A percentile compares a stretch with the other conserved stretches of the same genome.
These are phyloP conservation scores for Hylyphantes graminicola DNA, from an alignment of 1,140 invertebrate species.

Conservation along the genomic window DNA sequence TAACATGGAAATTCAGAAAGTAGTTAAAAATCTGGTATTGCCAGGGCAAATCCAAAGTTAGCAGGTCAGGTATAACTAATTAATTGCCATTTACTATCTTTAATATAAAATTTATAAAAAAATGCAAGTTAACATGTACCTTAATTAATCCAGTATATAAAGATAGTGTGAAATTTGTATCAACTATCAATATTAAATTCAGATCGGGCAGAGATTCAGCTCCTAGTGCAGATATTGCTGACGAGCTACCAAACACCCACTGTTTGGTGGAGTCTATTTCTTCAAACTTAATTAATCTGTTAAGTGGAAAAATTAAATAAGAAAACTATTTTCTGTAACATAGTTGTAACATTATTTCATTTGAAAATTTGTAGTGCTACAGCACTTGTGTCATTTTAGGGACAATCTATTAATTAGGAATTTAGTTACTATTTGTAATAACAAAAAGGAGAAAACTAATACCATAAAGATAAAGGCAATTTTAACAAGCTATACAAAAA, in stretches of 20 bases:
- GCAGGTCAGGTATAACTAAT: background rate
- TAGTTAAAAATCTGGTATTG: too few relatives aligned
- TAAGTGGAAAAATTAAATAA: conserved; percentile 25
- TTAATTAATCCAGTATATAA: conserved; percentile 81
- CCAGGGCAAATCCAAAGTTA: too few relatives aligned
- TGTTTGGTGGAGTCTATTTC: conserved; percentile 74
- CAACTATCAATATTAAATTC: conserved; percentile 84
- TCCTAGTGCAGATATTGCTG: conserved; percentile 82
- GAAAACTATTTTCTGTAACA: background rate
- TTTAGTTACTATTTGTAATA: too few relatives aligned
- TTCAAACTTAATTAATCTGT: conserved; percentile 77
- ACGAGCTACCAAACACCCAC: conserved; percentile 80
- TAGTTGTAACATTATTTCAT: too few relatives aligned
- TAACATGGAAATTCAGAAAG: too few relatives aligned
- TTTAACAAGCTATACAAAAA: too few relatives aligned
- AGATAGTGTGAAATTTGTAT: conserved; percentile 81
- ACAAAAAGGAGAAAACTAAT: too few relatives aligned
- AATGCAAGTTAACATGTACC: conserved; percentile 58
- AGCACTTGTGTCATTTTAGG: too few relatives aligned
- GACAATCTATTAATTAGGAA: too few relatives aligned
- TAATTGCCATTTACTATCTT: background rate
- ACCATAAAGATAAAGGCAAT: too few relatives aligned
- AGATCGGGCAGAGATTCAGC: conserved; percentile 81
- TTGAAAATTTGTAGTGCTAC: too few relatives aligned
- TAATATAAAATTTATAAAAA: background rate